phyloP scores from a whole-genome alignment of 2,113 vertebrate species.

The Eptatretus burgeri region DNA sequence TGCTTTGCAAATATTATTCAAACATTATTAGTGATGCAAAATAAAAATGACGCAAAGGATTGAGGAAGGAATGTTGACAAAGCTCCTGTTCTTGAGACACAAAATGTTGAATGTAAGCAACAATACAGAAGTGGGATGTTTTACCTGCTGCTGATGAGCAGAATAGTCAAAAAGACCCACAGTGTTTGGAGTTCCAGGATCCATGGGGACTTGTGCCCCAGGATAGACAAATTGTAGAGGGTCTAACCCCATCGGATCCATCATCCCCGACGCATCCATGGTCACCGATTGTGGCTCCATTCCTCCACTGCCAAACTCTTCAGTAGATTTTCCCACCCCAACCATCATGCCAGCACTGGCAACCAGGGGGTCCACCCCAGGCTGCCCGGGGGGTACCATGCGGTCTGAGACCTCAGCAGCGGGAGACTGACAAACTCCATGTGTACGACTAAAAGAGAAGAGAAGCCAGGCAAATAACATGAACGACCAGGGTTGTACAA shows the following conservation, averaged over 20 bases:
- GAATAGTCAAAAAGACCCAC: constrained; percentile 86
- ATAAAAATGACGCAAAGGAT: too few relatives aligned
- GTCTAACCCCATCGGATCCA: constrained; percentile 34
- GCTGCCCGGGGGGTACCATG: constrained; percentile 39
- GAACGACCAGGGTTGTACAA: too few relatives aligned
- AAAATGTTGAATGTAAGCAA: too few relatives aligned
- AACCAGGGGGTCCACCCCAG: not conserved
- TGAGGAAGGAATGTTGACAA: too few relatives aligned
- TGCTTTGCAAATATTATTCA: too few relatives aligned
- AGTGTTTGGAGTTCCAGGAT: constrained; percentile 48
- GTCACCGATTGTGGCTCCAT: constrained; percentile 4
- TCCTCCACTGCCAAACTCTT: not conserved
- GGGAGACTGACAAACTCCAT: constrained; percentile 74
- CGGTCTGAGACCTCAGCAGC: constrained; percentile 78
- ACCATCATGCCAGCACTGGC: not conserved
- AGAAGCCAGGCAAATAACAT: not conserved
- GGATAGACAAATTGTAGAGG: constrained; percentile 86
- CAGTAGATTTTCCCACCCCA: not conserved
- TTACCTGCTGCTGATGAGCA: constrained; percentile 48
- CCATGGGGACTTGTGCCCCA: constrained; percentile 80
- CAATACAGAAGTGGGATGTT: too few relatives aligned
- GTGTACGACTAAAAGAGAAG: constrained; percentile 32
- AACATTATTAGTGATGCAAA: too few relatives aligned
- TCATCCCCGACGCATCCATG: constrained; percentile 6
- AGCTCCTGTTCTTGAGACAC: too few relatives aligned